Conservation (phyloP, 2,888 invertebrate genomes). For the Xanthia togata region DNA sequence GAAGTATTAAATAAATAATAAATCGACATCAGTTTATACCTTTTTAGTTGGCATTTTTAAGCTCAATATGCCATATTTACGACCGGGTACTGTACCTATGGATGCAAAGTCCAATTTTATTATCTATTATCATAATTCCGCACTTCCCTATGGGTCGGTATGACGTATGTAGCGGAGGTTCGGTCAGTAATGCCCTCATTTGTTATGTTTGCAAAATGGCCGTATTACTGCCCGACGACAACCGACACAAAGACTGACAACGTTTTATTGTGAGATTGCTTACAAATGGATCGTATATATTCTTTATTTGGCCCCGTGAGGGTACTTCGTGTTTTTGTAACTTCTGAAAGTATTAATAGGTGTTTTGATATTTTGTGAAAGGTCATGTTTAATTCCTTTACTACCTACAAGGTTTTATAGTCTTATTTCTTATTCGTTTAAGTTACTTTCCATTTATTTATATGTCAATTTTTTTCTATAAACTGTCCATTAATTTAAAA, state of each 20-base stretch:
- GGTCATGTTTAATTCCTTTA: background rate
- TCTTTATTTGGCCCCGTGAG: constrained; percentile 69
- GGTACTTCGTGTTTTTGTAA: constrained; percentile 40
- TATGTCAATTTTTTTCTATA: background rate
- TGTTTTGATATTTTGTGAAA: constrained; percentile 10
- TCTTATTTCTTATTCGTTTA: background rate
- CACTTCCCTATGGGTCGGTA: constrained; percentile 56
- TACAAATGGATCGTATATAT: constrained; percentile 85
- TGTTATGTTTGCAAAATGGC: constrained; percentile 86
- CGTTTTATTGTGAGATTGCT: constrained; percentile 86
- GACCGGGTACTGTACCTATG: background rate
- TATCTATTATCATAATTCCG: constrained; percentile 48
- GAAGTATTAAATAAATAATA: background rate
- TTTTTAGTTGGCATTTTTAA: background rate
- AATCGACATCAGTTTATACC: background rate
- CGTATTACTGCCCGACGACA: constrained; percentile 80
- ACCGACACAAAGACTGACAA: constrained; percentile 84
- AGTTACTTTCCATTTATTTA: background rate
- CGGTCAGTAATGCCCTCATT: constrained; percentile 85
- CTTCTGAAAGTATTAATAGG: constrained; percentile 40
- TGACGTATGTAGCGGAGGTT: constrained; percentile 77
- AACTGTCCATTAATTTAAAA: constrained; percentile 2
- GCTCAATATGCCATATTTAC: background rate
- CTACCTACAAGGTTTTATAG: background rate
- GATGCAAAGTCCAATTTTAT: constrained; percentile 15